A percentile compares a stretch with the other conserved stretches of the same genome.
These are phyloP conservation scores for Macroglossus sobrinus DNA, from an alignment of 2,113 vertebrate genomes.

Conservation along the genomic window DNA sequence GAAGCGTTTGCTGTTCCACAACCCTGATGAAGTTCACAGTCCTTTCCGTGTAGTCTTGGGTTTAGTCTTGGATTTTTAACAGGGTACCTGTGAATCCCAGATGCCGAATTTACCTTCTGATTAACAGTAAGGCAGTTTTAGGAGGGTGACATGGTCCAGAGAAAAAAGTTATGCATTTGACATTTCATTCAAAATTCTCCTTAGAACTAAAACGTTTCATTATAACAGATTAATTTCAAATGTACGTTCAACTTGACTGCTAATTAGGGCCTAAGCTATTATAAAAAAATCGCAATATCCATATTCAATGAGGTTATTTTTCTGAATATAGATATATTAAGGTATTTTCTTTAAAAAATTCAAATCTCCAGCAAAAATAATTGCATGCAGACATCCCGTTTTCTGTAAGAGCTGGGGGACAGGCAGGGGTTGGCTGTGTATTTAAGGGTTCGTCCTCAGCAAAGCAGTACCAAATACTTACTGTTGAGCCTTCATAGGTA, in stretches of 20 bases:
- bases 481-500: not conserved
- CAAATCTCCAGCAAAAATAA: conserved; percentile 59
- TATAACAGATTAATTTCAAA: conserved; percentile 68
- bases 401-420: not conserved
- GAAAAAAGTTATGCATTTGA: conserved; percentile 77
- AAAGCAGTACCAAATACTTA: not conserved
- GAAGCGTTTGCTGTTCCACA: not conserved
- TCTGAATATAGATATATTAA: conserved; percentile 36
- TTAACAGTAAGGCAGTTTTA: conserved; percentile 53
- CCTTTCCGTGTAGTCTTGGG: conserved; percentile 15
- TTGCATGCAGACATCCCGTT: conserved; percentile 18
- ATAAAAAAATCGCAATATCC: conserved; percentile 36
- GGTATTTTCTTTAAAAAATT: conserved; percentile 37
- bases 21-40: not conserved
- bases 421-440: not conserved
- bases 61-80: conserved; percentile 48
- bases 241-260: conserved; percentile 71
- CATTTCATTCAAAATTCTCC: conserved; percentile 70
- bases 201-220: conserved; percentile 76
- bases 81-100: conserved; percentile 39
- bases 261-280: conserved; percentile 70
- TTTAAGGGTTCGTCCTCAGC: not conserved
- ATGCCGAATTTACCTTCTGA: conserved; percentile 51
- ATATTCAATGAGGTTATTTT: conserved; percentile 60
- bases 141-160: conserved; percentile 59